Base-by-base conservation (phyloP, 2,113 vertebrate genomes). In the Meleagris gallopavo region DNA sequence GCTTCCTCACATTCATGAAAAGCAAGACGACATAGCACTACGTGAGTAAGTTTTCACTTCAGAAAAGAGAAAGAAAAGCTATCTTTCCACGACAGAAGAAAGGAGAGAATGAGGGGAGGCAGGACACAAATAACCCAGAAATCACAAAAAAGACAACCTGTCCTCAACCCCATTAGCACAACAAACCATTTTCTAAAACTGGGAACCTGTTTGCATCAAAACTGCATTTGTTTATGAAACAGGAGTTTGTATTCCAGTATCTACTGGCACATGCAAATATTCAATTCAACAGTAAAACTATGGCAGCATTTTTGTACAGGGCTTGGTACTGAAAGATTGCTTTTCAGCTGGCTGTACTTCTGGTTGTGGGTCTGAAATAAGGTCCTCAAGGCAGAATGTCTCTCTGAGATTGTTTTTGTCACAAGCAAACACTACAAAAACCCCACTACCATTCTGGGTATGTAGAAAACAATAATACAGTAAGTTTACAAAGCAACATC, bases 201-300 rank as follows among this genome's bases (percentile, higher is more conserved):
- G 24, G 36, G 86, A 84, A 41, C 5, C 41, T 66, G 54, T 72
- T 90, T 70, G 65, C 40, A 85, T 40, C 38, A 38, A 65, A 71
- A 57, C 16, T 22, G 34, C 21, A 75, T 94, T 92, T 84, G 69
- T 75, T 92, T 85, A 88, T 58, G 48, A 93, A 94, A 66, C 60
- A 90, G 58, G 66, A 79, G 34, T 41, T 83, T 94, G 87, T 60
- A 80, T 88, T 67, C 64, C 57, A 73, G 6, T 89, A 86, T 66
- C 75, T 73, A 61, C 70, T 52, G 84, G 41, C 75, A 90, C 30
- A 88, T 46, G 85, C 69, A 91, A 88, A 91, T 92, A 77, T 3
- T 27, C 41, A 4, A 3, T 87, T 65, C 55, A 91, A 55, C 34
- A 87, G 54, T 25, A 83, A 72, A 70, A 34, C 10, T 65, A 29